Evolutionary conservation across 2,113 vertebrate species (phyloP).

Genomic region (Centropus unirufus): DNA sequence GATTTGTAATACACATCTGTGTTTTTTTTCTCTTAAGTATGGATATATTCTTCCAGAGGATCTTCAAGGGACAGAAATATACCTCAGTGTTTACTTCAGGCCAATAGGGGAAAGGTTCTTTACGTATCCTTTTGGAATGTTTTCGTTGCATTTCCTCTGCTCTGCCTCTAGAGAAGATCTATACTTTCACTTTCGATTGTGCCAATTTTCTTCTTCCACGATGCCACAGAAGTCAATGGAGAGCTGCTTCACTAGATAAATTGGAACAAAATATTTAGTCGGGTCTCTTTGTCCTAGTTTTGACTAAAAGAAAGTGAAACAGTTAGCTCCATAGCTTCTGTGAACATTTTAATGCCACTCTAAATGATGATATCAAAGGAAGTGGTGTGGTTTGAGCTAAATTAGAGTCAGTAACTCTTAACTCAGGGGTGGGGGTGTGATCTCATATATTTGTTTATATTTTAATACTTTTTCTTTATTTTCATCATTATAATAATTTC

Average conservation of each 20-base stretch:
- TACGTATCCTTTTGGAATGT: conserved; percentile 83
- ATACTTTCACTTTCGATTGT: neutral
- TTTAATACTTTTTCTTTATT: no score
- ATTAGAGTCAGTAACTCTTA: no score
- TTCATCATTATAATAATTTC: no score
- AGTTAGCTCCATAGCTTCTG: neutral
- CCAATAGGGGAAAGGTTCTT: conserved; percentile 82
- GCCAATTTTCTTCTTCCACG: neutral
- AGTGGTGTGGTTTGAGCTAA: no score
- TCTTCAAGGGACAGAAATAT: conserved; percentile 70
- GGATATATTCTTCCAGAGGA: conserved; percentile 88
- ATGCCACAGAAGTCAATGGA: neutral
- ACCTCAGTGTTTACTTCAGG: conserved; percentile 89
- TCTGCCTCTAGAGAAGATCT: neutral
- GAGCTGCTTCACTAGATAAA: neutral
- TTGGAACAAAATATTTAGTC: neutral
- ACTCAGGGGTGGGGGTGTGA: no score
- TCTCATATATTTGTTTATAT: no score
- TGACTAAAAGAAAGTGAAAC: neutral
- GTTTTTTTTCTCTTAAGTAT: conserved; percentile 78
- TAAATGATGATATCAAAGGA: neutral
- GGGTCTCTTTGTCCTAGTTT: neutral
- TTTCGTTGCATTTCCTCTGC: neutral
- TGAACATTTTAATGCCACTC: neutral
- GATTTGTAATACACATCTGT: neutral